Base-by-base conservation (phyloP, 2,113 vertebrate species). In the Paracanthobrama guichenoti region DNA sequence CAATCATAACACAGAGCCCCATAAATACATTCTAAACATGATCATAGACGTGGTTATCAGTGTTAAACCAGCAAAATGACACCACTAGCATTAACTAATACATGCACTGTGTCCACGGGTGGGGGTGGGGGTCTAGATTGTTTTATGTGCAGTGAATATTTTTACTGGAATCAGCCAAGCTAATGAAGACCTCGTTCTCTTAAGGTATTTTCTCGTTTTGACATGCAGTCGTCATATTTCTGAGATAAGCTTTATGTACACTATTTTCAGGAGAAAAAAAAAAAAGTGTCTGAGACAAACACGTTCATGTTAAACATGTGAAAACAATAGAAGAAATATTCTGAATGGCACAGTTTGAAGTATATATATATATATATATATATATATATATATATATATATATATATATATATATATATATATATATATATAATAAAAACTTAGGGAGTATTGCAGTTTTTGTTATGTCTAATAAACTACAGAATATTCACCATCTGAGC, bases 231-330 rank as follows among this genome's bases (percentile, higher is more conserved):
- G 85, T 91, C 90, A 89, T 90, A 86, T 90, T 90, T 91, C 86
- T 86, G 88, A 88, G 90, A 87, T 91, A 92, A 89, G 86, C 53
- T 78, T 10, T 93, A 94, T 94, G 89, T 94, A 94, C 94, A 95
- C 66, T 79, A 85, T 83, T 75, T 86, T 72, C 69, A 83, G 71
- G 75, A 66, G 3, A 3, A 4, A 35, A 4, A 35, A 50, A 16
- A 48, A 79, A 59, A 46, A 82, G 75, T 64, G 46, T 66, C 18
- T 3, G 50, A 86, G 72, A 62, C 50, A 57, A 78, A 79, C 55
- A 50, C 11, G 48, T 59, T 75, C 10, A 62, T 62, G 20, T 18
- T 67, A 81, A 79, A 81, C 35, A 53, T 16, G 24, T 86, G 13
- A 60, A 85, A 79, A 46, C 31, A 20, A 81, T 11, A 13, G 80